Conservation (phyloP, 2,113 vertebrate genomes). For the Sigmodon hispidus region DNA sequence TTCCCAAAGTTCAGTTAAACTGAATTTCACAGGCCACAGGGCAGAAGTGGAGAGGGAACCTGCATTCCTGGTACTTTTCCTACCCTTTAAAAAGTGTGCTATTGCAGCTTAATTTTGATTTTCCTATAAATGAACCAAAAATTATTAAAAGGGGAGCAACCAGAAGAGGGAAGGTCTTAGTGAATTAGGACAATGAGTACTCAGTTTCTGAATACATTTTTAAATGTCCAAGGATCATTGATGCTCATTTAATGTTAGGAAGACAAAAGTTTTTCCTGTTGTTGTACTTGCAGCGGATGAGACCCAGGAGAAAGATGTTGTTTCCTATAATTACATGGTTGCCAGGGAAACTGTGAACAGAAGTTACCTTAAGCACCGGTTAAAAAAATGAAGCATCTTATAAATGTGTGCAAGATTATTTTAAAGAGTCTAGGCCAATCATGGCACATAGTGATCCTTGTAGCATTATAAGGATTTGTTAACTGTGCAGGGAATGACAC, state of each 20-base stretch:
- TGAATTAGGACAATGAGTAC: constrained; percentile 16
- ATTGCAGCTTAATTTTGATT: constrained; percentile 46
- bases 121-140: constrained; percentile 29
- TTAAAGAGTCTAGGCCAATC: constrained; percentile 58
- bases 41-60: neutral
- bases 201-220: constrained; percentile 77
- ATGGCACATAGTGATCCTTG: constrained; percentile 64
- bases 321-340: constrained; percentile 87
- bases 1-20: constrained; percentile 42
- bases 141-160: constrained; percentile 58
- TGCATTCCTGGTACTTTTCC: constrained; percentile 18
- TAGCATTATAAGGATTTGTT: constrained; percentile 76
- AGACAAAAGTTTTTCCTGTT: constrained; percentile 81
- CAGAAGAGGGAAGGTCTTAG: neutral
- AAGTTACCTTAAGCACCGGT: constrained; percentile 86
- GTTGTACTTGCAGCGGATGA: constrained; percentile 79
- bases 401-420: constrained; percentile 81
- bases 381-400: constrained; percentile 84
- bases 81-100: constrained; percentile 29
- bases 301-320: constrained; percentile 84
- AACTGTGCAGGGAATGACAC: constrained; percentile 72
- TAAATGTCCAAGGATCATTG: constrained; percentile 82
- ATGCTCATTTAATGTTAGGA: constrained; percentile 82
- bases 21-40: constrained; percentile 45
- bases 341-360: constrained; percentile 85